Base-by-base conservation (phyloP, 2,113 vertebrate species). In the Nerophis ophidion region DNA sequence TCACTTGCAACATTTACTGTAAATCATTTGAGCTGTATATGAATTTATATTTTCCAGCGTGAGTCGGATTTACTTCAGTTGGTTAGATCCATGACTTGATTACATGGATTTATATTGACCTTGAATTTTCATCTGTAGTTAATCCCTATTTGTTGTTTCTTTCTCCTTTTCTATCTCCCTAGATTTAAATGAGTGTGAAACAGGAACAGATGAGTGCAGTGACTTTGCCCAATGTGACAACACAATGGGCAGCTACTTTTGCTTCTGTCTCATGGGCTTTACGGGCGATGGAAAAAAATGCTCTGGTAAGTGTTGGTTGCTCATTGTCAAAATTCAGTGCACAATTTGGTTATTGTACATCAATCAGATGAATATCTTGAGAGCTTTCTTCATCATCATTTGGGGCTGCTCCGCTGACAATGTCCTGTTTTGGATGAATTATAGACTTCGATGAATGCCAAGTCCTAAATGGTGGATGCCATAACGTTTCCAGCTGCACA, bases 371-470 rank as follows among this genome's bases (percentile, higher is more conserved):
- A 71, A 47, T 73, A 26, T 77, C 46, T 65, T 72, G 36, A 77
- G 60, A 87, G 74, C 46, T 71, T 81, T 75, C n/a, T 69, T 79
- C 73, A 80, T 71, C 63, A 61, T 45, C 0, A 56, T 81, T 74
- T 68, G 71, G 85, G 71, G 51, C 71, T 88, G 55, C 86, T 87
- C 81, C 69, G 80, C 74, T 93, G 86, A 92, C 86, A 80, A 79
- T 91, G 74, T 92, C 71, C 88, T 87, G 83, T 92, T 92, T 91
- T 91, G 90, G 88, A 89, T 90, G 76, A 92, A 87, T 93, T 92
- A 84, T 93, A 93, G 92, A 93, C 91, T 73, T 91, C 83, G 90
- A 93, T 90, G 92, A 93, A 81, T 93, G 92, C 91, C 88, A 90
- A 81, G 65, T 64, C 81, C 84, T 87, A 84, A 89, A 90, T 35